phyloP scores from a whole-genome alignment of 2,888 invertebrate genomes.

The Spilarctia lutea region DNA sequence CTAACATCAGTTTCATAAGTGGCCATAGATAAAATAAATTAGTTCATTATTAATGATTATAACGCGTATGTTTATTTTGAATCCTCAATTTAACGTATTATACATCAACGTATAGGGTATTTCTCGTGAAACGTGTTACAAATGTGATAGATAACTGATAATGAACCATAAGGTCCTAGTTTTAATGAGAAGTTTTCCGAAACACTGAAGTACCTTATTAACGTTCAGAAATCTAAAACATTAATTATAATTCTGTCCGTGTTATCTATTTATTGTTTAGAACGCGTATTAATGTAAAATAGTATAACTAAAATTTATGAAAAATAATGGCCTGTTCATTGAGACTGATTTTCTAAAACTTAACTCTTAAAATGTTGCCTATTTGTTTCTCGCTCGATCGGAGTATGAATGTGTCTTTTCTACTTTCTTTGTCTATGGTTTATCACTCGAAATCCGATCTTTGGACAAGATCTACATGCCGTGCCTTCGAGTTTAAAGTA shows the following conservation, averaged over 20 bases:
- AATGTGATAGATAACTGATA: neutral
- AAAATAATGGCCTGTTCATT: slow-evolving; percentile 84
- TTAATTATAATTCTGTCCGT: slow-evolving; percentile 25
- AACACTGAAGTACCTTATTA: neutral
- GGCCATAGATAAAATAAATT: slow-evolving; percentile 32
- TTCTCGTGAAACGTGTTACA: slow-evolving; percentile 4
- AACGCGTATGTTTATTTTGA: slow-evolving; percentile 17
- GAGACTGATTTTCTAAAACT: slow-evolving; percentile 86
- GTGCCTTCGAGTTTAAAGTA: slow-evolving; percentile 50
- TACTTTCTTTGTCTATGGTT: slow-evolving; percentile 37
- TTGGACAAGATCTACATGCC: slow-evolving; percentile 39
- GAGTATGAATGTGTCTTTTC: slow-evolving; percentile 48
- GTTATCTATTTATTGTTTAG: slow-evolving; percentile 53
- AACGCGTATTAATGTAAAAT: slow-evolving; percentile 62
- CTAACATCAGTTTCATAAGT: slow-evolving; percentile 45
- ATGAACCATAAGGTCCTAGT: neutral
- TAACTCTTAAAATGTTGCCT: slow-evolving; percentile 70
- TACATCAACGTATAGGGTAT: slow-evolving; percentile 11
- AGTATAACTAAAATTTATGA: slow-evolving; percentile 69
- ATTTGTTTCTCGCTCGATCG: slow-evolving; percentile 58
- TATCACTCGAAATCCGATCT: slow-evolving; percentile 38
- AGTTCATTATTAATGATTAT: slow-evolving; percentile 14
- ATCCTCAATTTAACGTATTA: slow-evolving; percentile 21
- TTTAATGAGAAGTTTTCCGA: neutral
- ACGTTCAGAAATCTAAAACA: slow-evolving; percentile 19